These are phyloP conservation scores for Dipus sagitta DNA, from an alignment of 2,797 vertebrate species.

Conservation along the genomic window DNA sequence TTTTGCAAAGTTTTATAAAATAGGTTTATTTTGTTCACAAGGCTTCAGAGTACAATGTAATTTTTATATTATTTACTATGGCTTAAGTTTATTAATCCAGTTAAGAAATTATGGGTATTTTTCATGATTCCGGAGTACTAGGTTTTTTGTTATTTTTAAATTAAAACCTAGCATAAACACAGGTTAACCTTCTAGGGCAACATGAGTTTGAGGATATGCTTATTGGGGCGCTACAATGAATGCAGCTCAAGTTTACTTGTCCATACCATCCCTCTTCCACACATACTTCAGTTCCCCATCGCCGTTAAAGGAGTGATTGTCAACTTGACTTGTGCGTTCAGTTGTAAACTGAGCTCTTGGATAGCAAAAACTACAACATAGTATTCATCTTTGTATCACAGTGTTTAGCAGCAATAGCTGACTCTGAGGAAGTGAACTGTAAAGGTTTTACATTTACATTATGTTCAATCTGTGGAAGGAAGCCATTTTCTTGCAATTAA, in stretches of 20 bases:
- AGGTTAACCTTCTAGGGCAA: constrained; percentile 29
- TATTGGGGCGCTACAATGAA: neutral
- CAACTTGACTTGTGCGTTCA: neutral
- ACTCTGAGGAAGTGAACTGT: neutral
- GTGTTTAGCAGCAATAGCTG: neutral
- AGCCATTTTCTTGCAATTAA: neutral
- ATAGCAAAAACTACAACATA: neutral
- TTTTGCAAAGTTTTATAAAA: constrained; percentile 45
- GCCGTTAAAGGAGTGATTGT: neutral
- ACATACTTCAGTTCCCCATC: neutral
- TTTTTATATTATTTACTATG: constrained; percentile 8
- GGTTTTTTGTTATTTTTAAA: neutral
- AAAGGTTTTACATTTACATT: neutral
- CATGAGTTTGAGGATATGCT: constrained; percentile 3
- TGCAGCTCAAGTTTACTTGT: neutral
- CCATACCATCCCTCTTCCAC: neutral
- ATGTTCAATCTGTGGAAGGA: constrained; percentile 2
- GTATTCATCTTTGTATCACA: neutral
- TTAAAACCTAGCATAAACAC: constrained; percentile 1
- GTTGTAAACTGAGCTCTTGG: neutral
- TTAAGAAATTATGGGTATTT: constrained; percentile 35
- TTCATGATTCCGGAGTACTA: neutral
- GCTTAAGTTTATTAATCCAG: neutral
- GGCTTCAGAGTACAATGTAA: constrained; percentile 43
- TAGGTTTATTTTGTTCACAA: neutral